Base-by-base conservation (phyloP, 92 coral and sea anemone genomes). In the Ricordea florida region DNA sequence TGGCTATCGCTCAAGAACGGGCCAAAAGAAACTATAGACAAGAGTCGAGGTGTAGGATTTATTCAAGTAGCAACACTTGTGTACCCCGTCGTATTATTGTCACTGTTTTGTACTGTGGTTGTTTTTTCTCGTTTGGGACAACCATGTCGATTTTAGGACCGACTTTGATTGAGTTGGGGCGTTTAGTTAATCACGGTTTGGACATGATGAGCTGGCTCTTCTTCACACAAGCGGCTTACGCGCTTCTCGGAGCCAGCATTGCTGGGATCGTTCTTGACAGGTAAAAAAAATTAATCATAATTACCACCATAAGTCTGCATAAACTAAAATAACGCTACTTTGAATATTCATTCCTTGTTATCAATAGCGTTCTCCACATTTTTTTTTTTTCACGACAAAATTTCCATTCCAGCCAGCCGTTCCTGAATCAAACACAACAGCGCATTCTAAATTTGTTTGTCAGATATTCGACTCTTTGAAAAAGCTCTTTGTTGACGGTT, bases 141-240 rank as follows among this genome's bases (percentile, higher is more conserved):
- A 93, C 98, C 21, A 90, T 93, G 88, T 93, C 96, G 9, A 90
- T 93, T 56, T 70, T 87, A 5, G 98, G 98, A 22, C 98, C 98
- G 3, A 87, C 96, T 15, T 57, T 93, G 72, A 93, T 93, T 38
- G 96, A 93, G 36, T 64, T 93, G 18, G 89, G 96, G 23, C 78
- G 66, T 26, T 50, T 86, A 32, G 90, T 90, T 22, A 81, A 82
- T 24, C 93, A 80, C 23, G 90, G 96, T 9, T 55, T 93, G 32
- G 82, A 93, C 45, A 87, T 90, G 79, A 93, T 93, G 90, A 90
- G 93, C 32, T 90, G 98, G 98, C 16, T 93, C 35, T 91, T 93
- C 26, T 93, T 93, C 26, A 90, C 98, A 6, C 98, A 93, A 66
- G 93, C 98, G 1, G 87, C 92, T 0, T 86, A 84, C 41, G 90